These are phyloP conservation scores for Zygogramma bicolorata DNA, from an alignment of 2,888 invertebrate species.

Conservation along the genomic window DNA sequence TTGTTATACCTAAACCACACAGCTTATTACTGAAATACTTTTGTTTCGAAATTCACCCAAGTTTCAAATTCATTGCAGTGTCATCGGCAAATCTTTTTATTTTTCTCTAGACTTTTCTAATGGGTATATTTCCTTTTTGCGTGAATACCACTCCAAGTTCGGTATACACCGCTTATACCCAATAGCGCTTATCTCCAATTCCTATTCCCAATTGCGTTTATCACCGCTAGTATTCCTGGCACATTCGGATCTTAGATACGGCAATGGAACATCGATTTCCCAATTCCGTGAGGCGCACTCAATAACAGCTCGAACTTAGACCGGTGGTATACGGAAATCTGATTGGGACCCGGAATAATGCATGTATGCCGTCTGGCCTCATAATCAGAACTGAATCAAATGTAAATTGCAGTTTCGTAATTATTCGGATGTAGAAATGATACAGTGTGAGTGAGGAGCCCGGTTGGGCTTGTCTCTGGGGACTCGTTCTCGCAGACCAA, in stretches of 20 bases:
- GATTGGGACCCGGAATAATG: conserved; percentile 34
- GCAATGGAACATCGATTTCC: not conserved
- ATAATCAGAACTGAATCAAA: conserved; percentile 49
- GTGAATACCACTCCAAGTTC: too few species aligned
- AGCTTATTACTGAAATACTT: too few species aligned
- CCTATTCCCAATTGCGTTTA: not conserved
- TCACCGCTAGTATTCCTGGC: not conserved
- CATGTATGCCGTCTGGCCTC: conserved; percentile 29
- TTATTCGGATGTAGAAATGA: conserved; percentile 45
- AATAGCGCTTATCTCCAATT: not conserved
- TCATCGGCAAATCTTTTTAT: too few species aligned
- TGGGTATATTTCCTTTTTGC: too few species aligned
- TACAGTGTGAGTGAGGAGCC: conserved; percentile 35
- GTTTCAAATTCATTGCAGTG: too few species aligned
- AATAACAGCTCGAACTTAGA: conserved; percentile 16
- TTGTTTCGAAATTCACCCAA: too few species aligned
- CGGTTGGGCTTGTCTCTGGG: conserved; percentile 16
- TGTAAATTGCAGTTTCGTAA: conserved; percentile 53
- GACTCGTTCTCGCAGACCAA: not conserved
- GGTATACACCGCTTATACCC: not conserved
- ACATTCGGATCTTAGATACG: conserved; percentile 3
- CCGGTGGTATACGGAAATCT: conserved; percentile 17
- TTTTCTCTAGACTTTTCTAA: too few species aligned
- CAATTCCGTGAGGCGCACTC: not conserved
- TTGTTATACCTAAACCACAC: too few species aligned